Conservation (phyloP, 2,888 invertebrate genomes). For the Leucophenga montana region DNA sequence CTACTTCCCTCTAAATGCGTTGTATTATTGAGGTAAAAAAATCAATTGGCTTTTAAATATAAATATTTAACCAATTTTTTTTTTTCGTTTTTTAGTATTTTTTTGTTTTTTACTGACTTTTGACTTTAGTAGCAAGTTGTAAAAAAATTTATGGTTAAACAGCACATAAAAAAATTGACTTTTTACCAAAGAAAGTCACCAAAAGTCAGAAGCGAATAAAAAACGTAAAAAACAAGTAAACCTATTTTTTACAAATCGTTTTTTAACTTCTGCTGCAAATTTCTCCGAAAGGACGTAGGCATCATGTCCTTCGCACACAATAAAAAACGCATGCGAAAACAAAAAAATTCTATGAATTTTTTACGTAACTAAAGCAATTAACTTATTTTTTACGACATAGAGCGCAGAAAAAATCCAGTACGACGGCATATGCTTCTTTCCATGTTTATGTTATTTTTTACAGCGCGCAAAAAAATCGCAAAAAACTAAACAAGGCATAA, state of each 20-base stretch:
- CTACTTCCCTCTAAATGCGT: too few relatives aligned
- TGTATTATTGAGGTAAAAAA: too few relatives aligned
- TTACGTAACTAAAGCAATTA: constrained; percentile 59
- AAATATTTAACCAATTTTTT: background rate
- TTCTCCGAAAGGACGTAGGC: background rate
- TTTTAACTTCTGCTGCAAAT: constrained; percentile 19
- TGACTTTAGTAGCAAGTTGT: constrained; percentile 7
- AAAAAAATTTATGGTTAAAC: too few relatives aligned
- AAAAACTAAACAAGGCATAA: constrained; percentile 29
- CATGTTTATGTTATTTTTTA: background rate
- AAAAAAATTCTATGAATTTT: constrained; percentile 48
- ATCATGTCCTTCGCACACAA: too few relatives aligned
- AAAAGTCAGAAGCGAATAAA: constrained; percentile 34
- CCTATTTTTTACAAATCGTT: constrained; percentile 42
- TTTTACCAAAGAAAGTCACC: constrained; percentile 59
- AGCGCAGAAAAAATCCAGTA: constrained; percentile 33
- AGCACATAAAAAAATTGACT: constrained; percentile 58
- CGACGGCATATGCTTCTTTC: constrained; percentile 42
- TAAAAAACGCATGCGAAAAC: background rate
- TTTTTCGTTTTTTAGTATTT: too few relatives aligned
- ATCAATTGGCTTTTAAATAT: too few relatives aligned
- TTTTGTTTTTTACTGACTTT: too few relatives aligned
- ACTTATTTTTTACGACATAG: constrained; percentile 48
- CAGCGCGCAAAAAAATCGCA: constrained; percentile 11
- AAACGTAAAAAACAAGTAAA: constrained; percentile 33